These are phyloP conservation scores for Carlito syrichta DNA, from an alignment of 2,113 vertebrate genomes.

Conservation along the genomic window DNA sequence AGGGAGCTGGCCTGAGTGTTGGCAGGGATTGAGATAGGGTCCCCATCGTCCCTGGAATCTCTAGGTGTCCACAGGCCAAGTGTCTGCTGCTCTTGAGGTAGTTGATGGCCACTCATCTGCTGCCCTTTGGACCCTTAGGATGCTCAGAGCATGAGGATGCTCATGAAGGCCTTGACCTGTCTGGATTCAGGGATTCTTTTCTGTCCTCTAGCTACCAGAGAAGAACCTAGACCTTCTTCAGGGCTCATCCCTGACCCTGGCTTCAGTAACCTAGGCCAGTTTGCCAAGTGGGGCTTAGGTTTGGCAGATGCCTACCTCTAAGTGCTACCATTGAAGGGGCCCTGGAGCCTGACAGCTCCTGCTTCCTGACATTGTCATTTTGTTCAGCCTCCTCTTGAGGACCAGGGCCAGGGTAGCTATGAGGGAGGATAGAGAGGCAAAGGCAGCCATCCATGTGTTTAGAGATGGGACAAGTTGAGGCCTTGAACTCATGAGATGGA, in stretches of 20 bases:
- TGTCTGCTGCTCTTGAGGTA: neutral
- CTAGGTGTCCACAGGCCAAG: neutral
- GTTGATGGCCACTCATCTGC: neutral
- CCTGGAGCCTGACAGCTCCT: neutral
- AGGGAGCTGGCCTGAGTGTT: neutral
- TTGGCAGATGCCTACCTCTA: neutral
- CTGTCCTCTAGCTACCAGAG: neutral
- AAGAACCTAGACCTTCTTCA: neutral
- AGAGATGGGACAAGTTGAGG: neutral
- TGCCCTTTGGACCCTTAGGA: constrained; percentile 42
- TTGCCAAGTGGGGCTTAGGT: neutral
- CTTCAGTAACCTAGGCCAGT: neutral
- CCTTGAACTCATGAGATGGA: neutral
- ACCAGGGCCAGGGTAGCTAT: neutral
- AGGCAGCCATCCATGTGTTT: neutral
- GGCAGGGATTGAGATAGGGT: neutral
- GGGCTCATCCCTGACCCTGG: neutral
- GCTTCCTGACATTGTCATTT: neutral
- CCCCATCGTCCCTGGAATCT: neutral
- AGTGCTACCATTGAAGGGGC: neutral
- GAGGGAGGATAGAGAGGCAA: neutral
- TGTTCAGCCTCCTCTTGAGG: neutral
- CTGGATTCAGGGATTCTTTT: neutral
- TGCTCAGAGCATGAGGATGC: neutral
- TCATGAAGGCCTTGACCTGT: neutral